Base-by-base conservation (phyloP, 2,797 vertebrate genomes). In the Petrocephalus sullivani region DNA sequence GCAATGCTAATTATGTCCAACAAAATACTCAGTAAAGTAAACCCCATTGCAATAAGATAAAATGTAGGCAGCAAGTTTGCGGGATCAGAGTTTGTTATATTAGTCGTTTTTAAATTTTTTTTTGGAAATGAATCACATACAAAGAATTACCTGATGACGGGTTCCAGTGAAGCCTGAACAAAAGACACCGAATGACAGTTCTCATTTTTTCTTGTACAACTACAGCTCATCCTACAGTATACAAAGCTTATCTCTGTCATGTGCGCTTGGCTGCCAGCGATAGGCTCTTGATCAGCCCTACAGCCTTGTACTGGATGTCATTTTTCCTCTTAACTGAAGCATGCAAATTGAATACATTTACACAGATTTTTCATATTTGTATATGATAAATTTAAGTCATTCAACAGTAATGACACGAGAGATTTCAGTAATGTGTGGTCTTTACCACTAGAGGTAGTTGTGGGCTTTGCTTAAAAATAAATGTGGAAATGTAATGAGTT, bases 371-470 rank as follows among this genome's bases (percentile, higher is more conserved):
- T 71, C 67, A 71, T 37, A 37, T 71, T 71, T 71, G 33, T 71
- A 1, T 37, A 37, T 71, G 12, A 71, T 37, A 16, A 16, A 71
- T 37, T 41, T 71, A 71, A 71, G 28, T 71, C 5, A 71, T 37
- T 49, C 41, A 81, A 81, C 37, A 46, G 67, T 33, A 71, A 71
- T 4, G 16, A 37, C 12, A 3, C 41, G 19, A 46, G 41, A n/a
- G 75, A 49, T 81, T 49, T 81, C n/a, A 49, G 75, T 49, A n/a
- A 81, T 81, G 19, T 81, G 41, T 21, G 19, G 41, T 21, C 49
- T 81, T 49, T 49, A 81, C 75, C 75, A 81, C 75, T 81, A 81
- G 75, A 81, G 75, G 75, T 81, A 81, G 75, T 46, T 9, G 75
- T 81, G 75, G 75, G 16, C 75, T 46, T 46, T 49, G 41, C 41